Conservation (phyloP, 30 jellyfish, hydroid and myxozoan species). For the Pseudorhiza aurosa region DNA sequence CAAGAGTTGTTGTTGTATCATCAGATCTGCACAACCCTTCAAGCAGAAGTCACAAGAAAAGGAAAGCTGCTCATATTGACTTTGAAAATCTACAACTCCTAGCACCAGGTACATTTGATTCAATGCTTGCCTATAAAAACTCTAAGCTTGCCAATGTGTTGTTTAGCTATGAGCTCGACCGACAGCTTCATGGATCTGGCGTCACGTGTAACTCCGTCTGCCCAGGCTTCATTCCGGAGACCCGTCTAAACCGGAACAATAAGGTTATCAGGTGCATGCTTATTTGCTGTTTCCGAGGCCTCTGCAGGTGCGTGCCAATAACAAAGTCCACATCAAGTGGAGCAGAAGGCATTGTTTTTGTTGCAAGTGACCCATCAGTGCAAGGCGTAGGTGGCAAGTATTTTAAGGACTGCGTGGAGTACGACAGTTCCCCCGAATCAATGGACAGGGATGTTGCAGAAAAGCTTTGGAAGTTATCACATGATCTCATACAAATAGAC, state of each 20-base stretch:
- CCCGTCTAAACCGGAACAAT: conserved; percentile 49
- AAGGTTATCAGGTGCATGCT: conserved; percentile 30
- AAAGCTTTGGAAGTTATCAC: conserved; percentile 63
- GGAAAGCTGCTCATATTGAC: conserved; percentile 61
- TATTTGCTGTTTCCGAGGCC: conserved; percentile 65
- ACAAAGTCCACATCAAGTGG: conserved; percentile 58
- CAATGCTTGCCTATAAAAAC: conserved; percentile 66
- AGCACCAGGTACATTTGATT: conserved; percentile 73
- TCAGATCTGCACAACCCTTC: conserved; percentile 60
- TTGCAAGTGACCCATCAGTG: conserved; percentile 51
- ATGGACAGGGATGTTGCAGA: conserved; percentile 74
- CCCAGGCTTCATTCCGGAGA: conserved; percentile 74
- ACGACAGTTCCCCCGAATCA: conserved; percentile 63
- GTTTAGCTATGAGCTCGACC: conserved; percentile 60
- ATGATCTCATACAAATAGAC: conserved; percentile 49
- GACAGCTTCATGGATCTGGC: conserved; percentile 70
- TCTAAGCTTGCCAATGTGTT: conserved; percentile 74
- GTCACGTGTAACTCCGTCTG: conserved; percentile 62
- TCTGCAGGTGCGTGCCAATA: conserved; percentile 63
- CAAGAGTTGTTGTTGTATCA: conserved; percentile 67
- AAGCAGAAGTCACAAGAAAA: neutral
- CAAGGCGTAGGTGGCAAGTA: conserved; percentile 72
- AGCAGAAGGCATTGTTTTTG: conserved; percentile 66
- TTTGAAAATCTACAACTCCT: conserved; percentile 65
- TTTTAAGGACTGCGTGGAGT: conserved; percentile 43